phyloP scores from a whole-genome alignment of 2,113 vertebrate species.

The Haemorhous mexicanus region DNA sequence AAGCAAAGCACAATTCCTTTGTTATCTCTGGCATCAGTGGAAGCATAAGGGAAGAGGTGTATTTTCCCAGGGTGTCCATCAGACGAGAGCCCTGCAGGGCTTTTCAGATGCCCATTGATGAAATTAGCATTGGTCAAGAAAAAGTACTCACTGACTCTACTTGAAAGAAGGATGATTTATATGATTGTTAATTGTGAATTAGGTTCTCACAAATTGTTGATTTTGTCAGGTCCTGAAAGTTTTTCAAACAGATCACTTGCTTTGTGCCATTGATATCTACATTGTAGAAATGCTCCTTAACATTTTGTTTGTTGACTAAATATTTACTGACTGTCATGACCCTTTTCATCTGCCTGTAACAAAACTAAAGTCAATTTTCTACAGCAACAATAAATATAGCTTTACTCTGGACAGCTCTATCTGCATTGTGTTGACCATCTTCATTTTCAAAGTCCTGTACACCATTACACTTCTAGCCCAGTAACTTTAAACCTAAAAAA shows the following conservation, averaged over 20 bases:
- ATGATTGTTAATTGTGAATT: not conserved
- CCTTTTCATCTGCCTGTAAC: not conserved
- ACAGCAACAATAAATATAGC: not conserved
- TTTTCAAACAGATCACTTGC: not conserved
- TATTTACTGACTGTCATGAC: not conserved
- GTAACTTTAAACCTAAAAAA: not conserved
- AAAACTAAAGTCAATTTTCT: not conserved
- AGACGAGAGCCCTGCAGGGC: not conserved
- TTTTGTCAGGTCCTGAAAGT: not conserved
- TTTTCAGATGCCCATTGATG: not conserved
- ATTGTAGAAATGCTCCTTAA: not conserved
- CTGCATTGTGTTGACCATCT: not conserved
- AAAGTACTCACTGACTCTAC: not conserved
- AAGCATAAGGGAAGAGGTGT: not conserved
- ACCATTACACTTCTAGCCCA: not conserved
- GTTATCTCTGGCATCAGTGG: constrained; percentile 38
- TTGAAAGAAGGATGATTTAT: not conserved
- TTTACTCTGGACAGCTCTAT: not conserved
- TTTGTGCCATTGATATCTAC: not conserved
- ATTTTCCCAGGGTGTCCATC: constrained; percentile 53
- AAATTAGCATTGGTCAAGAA: not conserved
- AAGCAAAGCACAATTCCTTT: constrained; percentile 44
- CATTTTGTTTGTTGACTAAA: not conserved
- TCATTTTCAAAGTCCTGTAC: not conserved
- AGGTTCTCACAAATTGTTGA: not conserved